A percentile compares a stretch with the other conserved stretches of the same genome.
phyloP scores from a whole-genome alignment of 2,888 invertebrate genomes.

The Zygaena filipendulae region DNA sequence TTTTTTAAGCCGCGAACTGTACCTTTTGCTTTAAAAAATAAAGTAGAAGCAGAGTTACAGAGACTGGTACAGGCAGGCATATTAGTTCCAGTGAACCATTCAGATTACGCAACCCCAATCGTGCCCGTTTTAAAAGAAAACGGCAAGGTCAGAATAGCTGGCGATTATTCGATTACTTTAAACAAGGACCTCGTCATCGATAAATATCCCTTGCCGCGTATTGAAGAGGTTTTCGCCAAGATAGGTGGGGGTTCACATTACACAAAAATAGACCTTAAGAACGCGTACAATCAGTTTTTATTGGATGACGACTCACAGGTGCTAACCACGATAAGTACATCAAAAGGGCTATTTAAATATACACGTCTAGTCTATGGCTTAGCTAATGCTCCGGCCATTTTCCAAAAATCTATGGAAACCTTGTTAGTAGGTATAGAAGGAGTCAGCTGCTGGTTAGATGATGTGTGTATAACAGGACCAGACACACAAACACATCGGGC shows the following conservation, averaged over 20 bases:
- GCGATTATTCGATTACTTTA: slow-evolving; percentile 19
- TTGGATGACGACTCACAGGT: slow-evolving; percentile 8
- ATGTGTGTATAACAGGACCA: slow-evolving; percentile 14
- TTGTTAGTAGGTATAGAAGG: slow-evolving; percentile 17
- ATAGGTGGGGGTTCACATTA: slow-evolving; percentile 15
- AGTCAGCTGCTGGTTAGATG: slow-evolving; percentile 14
- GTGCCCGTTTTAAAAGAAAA: slow-evolving; percentile 1
- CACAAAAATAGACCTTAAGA: slow-evolving; percentile 14
- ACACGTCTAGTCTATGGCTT: slow-evolving; percentile 17
- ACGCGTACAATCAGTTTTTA: slow-evolving; percentile 18
- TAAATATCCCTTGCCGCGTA: slow-evolving; percentile 16
- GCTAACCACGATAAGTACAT: slow-evolving; percentile 6
- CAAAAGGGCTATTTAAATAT: slow-evolving; percentile 16
- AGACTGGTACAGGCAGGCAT: no score
- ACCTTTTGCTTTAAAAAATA: no score
- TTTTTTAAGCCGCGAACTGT: no score
- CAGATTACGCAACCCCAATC: slow-evolving; percentile 13
- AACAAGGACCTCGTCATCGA: slow-evolving; percentile 21
- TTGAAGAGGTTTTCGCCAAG: slow-evolving; percentile 19
- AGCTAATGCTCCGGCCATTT: slow-evolving; percentile 16
- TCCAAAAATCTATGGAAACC: slow-evolving; percentile 17
- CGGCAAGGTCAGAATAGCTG: slow-evolving; percentile 13
- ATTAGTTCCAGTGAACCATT: slow-evolving; percentile 2
- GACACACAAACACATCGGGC: neutral
- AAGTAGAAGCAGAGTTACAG: no score